phyloP scores from a whole-genome alignment of 2,888 invertebrate genomes.

The Holacanthella duospinosa region DNA sequence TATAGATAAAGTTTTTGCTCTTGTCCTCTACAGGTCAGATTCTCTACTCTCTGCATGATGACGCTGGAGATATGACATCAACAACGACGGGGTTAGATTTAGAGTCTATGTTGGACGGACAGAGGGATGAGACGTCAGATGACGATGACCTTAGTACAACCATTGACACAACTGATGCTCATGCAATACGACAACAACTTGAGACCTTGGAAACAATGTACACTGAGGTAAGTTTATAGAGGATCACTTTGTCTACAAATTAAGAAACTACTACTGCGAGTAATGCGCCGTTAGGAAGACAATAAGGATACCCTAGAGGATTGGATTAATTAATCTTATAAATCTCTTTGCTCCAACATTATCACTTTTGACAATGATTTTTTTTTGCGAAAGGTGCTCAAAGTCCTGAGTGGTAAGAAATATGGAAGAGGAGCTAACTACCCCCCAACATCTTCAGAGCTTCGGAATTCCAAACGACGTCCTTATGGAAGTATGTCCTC shows the following conservation, averaged over 20 bases:
- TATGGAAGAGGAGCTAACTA: slow-evolving; percentile 39
- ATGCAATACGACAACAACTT: slow-evolving; percentile 66
- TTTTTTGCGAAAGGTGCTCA: slow-evolving; percentile 46
- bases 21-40: slow-evolving; percentile 27
- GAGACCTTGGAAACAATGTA: slow-evolving; percentile 79
- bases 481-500: slow-evolving; percentile 74
- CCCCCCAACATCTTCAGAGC: slow-evolving; percentile 49
- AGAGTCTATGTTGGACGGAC: slow-evolving; percentile 64
- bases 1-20: background rate
- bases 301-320: no score
- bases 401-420: slow-evolving; percentile 52
- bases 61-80: slow-evolving; percentile 64
- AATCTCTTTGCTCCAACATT: no score
- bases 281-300: no score
- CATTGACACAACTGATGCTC: slow-evolving; percentile 52
- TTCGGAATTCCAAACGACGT: slow-evolving; percentile 47
- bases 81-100: slow-evolving; percentile 66
- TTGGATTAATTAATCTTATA: no score
- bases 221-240: slow-evolving; percentile 54
- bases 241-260: background rate
- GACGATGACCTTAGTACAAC: slow-evolving; percentile 63
- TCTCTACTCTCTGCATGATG: slow-evolving; percentile 40
- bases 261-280: background rate
- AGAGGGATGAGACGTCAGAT: slow-evolving; percentile 46
- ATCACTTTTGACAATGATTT: no score